Evolutionary conservation across 2,113 vertebrate species (phyloP).

Genomic region (Cyanoramphus novaezelandiae): DNA sequence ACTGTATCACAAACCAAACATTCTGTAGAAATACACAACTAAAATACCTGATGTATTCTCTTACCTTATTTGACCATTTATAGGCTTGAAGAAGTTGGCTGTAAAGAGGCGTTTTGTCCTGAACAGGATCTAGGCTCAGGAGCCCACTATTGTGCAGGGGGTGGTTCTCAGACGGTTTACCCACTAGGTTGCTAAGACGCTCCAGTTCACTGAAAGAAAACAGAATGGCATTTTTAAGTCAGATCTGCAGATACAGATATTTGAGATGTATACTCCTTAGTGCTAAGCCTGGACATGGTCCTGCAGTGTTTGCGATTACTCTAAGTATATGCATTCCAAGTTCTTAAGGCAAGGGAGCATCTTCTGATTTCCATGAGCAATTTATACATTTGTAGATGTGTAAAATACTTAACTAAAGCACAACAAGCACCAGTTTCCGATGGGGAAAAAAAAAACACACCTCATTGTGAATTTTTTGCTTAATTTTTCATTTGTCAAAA

Average conservation of each 20-base stretch:
- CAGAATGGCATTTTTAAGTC: neutral
- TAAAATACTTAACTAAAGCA: neutral
- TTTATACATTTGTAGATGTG: neutral
- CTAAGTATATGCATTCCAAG: neutral
- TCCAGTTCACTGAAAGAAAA: conserved; percentile 86
- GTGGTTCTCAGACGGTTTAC: conserved; percentile 94
- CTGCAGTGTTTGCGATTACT: neutral
- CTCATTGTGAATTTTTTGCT: neutral
- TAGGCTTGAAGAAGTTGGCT: conserved; percentile 97
- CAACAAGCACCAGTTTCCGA: neutral
- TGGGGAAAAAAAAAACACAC: neutral
- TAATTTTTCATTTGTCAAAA: conserved; percentile 34
- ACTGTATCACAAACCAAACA: neutral
- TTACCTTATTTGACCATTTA: conserved; percentile 99
- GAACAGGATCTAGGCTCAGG: conserved; percentile 93
- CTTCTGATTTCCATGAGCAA: neutral
- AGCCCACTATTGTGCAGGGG: conserved; percentile 95
- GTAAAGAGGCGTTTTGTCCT: conserved; percentile 97
- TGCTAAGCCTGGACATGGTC: neutral
- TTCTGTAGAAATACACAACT: neutral
- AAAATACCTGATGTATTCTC: accelerated
- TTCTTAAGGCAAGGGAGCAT: neutral
- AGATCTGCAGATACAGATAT: neutral
- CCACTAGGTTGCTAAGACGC: conserved; percentile 91
- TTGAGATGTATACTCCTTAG: neutral